Evolutionary conservation across 2,888 invertebrate species (phyloP).

Genomic region (Globia sparganii): DNA sequence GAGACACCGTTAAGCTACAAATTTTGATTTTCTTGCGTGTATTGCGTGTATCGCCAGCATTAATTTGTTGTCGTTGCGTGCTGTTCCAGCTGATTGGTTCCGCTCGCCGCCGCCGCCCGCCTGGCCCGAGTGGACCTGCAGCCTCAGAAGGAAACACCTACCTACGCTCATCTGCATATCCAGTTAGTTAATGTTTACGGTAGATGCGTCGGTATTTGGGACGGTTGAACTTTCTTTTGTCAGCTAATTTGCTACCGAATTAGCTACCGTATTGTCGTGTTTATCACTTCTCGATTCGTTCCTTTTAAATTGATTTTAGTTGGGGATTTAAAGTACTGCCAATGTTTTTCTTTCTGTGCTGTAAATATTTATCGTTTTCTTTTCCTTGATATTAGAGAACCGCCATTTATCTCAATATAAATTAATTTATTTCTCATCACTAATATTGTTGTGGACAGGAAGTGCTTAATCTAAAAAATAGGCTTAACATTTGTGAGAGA

Average conservation of each 20-base stretch:
- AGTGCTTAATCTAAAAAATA: too few relatives aligned
- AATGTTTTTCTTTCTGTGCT: background rate
- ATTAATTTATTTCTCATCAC: too few relatives aligned
- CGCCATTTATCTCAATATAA: conserved; percentile 19
- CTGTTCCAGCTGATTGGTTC: conserved; percentile 79
- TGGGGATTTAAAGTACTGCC: conserved; percentile 4
- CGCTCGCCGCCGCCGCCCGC: conserved; percentile 66
- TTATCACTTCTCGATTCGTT: conserved; percentile 21
- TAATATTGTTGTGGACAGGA: too few relatives aligned
- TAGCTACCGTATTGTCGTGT: conserved; percentile 42
- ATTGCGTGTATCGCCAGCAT: conserved; percentile 78
- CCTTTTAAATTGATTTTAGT: conserved; percentile 12
- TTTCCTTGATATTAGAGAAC: background rate
- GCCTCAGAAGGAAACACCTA: conserved; percentile 70
- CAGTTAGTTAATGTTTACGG: conserved; percentile 74
- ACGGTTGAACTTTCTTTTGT: conserved; percentile 71
- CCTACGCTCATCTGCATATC: conserved; percentile 75
- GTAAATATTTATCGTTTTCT: background rate
- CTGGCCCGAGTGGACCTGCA: conserved; percentile 72
- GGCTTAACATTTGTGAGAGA: too few relatives aligned
- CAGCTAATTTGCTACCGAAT: conserved; percentile 60
- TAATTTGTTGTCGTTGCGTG: conserved; percentile 76
- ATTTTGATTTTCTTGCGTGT: conserved; percentile 70
- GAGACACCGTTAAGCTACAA: conserved; percentile 72
- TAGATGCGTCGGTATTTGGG: conserved; percentile 76